Conservation (phyloP, 35 echinoderm and acorn worm species). For the Lytechinus pictus region DNA sequence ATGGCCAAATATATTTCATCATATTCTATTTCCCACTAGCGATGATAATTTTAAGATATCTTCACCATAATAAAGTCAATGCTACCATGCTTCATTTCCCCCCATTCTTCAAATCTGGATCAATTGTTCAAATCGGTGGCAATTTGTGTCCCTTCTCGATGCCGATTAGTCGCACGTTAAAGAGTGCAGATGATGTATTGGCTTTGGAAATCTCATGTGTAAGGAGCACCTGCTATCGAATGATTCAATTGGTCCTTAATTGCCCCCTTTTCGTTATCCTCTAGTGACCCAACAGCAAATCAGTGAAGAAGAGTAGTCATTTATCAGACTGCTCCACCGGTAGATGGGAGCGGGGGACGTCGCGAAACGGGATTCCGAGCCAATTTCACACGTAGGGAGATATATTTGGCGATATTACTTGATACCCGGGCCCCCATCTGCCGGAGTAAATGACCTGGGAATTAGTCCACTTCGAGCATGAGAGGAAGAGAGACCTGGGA, state of each 20-base stretch:
- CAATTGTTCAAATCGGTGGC: conserved; percentile 7
- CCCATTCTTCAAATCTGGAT: not conserved
- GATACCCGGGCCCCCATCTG: not conserved
- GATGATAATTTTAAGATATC: too few relatives aligned
- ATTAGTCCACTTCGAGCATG: not conserved
- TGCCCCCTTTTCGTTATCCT: conserved; percentile 15
- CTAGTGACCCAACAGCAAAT: not conserved
- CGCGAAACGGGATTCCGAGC: not conserved
- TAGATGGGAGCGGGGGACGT: not conserved
- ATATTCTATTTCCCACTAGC: too few relatives aligned
- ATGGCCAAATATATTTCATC: too few relatives aligned
- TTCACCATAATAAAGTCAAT: not conserved
- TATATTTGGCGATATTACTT: not conserved
- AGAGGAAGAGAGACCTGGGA: not conserved
- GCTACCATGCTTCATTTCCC: not conserved
- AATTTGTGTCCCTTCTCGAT: not conserved
- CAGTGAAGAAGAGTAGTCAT: not conserved
- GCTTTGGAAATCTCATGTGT: conserved; percentile 1
- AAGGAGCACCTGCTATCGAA: not conserved
- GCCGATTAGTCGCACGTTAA: not conserved
- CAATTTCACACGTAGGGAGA: not conserved
- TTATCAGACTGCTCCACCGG: not conserved
- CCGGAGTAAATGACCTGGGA: not conserved
- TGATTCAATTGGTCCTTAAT: conserved; percentile 24
- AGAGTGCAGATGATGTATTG: conserved; percentile 10